Evolutionary conservation across 2,113 vertebrate species (phyloP).

Genomic region (Chamaea fasciata): DNA sequence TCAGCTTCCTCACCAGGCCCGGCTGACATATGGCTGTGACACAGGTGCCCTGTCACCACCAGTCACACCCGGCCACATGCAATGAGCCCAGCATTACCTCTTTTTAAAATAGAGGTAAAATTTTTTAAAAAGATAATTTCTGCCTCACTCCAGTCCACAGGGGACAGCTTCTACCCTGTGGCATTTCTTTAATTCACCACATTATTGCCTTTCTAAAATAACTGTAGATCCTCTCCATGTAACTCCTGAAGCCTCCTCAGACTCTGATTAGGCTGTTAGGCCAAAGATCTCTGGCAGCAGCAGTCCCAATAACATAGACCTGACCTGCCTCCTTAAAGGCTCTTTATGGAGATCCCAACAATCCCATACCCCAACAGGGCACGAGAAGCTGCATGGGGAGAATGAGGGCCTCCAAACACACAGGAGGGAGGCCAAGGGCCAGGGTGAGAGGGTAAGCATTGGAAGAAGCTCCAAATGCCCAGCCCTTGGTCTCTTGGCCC

Average conservation of each 20-base stretch:
- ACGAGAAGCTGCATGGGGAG: not conserved
- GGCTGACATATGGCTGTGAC: not conserved
- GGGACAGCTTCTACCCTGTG: not conserved
- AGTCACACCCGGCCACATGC: accelerated
- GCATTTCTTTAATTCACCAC: not conserved
- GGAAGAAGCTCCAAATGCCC: not conserved
- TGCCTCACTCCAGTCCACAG: not conserved
- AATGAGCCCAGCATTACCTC: not conserved
- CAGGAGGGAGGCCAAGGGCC: not conserved
- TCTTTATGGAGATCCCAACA: not conserved
- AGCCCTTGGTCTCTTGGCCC: not conserved
- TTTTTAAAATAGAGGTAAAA: not conserved
- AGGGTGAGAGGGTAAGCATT: accelerated
- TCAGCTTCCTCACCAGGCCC: not conserved
- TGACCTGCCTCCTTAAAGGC: not conserved
- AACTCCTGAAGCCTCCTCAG: not conserved
- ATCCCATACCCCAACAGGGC: not conserved
- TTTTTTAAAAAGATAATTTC: not conserved
- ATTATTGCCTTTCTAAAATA: not conserved
- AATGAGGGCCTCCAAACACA: not conserved
- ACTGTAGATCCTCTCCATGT: not conserved
- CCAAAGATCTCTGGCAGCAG: not conserved
- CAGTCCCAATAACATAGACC: accelerated
- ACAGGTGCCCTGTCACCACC: not conserved
- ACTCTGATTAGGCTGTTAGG: not conserved